phyloP scores from a whole-genome alignment of 1,140 invertebrate species.

The Caligus rogercresseyi region DNA sequence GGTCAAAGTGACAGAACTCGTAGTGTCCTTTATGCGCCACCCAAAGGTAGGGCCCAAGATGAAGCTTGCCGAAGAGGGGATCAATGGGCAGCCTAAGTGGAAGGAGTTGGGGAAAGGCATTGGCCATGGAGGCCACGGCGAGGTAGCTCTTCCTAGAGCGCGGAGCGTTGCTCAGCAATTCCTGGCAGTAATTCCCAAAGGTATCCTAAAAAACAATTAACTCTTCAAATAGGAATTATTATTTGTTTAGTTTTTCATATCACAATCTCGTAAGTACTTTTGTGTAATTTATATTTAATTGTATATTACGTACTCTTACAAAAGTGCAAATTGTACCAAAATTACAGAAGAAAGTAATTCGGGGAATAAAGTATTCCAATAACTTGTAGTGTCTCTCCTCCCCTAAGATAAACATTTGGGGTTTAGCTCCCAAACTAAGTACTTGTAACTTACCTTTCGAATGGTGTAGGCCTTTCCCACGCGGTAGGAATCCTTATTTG shows the following conservation, averaged over 20 bases:
- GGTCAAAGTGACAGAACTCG: conserved; percentile 19
- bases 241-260: too few relatives aligned
- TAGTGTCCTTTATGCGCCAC: conserved; percentile 16
- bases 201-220: conserved; percentile 1
- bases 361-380: too few relatives aligned
- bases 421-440: too few relatives aligned
- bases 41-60: conserved; percentile 17
- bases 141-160: conserved; percentile 1
- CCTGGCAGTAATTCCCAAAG: conserved; percentile 11
- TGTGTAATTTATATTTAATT: too few relatives aligned
- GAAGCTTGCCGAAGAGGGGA: conserved; percentile 5
- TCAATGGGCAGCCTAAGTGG: background rate
- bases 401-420: too few relatives aligned
- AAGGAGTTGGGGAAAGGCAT: conserved; percentile 17
- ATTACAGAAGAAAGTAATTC: too few relatives aligned
- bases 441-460: background rate
- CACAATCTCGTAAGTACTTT: too few relatives aligned
- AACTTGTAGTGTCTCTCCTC: too few relatives aligned
- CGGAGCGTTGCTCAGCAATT: background rate
- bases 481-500: conserved; percentile 10
- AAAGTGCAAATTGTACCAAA: too few relatives aligned
- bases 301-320: too few relatives aligned
- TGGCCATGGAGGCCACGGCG: conserved; percentile 5
- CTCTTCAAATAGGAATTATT: conserved; percentile 2
- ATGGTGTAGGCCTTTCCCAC: conserved; percentile 16